Evolutionary conservation across 2,113 vertebrate species (phyloP).

Genomic region (Etia nguti): DNA sequence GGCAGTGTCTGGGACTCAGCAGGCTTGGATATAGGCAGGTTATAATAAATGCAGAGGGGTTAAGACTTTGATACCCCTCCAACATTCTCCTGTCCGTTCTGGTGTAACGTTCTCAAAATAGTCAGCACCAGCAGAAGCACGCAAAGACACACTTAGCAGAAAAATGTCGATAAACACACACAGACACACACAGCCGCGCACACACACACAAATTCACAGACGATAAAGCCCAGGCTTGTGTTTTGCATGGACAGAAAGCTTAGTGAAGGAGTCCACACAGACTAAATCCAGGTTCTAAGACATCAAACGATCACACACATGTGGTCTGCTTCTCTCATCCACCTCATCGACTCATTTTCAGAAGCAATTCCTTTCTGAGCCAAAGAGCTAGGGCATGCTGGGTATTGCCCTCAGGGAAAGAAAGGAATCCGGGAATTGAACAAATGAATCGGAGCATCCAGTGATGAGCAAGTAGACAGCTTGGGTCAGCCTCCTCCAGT

Average conservation of each 20-base stretch:
- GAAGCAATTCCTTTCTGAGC: constrained; percentile 28
- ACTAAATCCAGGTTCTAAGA: background rate
- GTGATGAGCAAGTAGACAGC: constrained; percentile 43
- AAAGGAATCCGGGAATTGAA: constrained; percentile 30
- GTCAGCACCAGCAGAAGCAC: background rate
- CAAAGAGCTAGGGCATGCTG: constrained; percentile 19
- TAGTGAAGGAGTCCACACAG: background rate
- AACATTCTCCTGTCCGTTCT: constrained; percentile 58
- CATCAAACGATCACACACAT: constrained; percentile 27
- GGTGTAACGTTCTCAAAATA: constrained; percentile 38
- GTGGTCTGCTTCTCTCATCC: constrained; percentile 1
- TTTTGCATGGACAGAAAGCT: background rate
- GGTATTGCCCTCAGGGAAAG: constrained; percentile 30
- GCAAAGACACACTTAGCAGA: background rate
- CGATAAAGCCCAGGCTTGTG: background rate
- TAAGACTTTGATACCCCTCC: constrained; percentile 71
- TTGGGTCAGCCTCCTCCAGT: constrained; percentile 30
- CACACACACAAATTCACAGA: background rate
- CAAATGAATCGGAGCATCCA: constrained; percentile 34
- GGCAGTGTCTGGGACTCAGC: constrained; percentile 46
- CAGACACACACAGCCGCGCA: background rate
- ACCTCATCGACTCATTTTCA: constrained; percentile 1
- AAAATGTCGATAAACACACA: background rate
- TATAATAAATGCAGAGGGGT: constrained; percentile 73
- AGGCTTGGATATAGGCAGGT: constrained; percentile 70